Conservation (phyloP, 1,140 invertebrate species). For the Drosophila rhopaloa region DNA sequence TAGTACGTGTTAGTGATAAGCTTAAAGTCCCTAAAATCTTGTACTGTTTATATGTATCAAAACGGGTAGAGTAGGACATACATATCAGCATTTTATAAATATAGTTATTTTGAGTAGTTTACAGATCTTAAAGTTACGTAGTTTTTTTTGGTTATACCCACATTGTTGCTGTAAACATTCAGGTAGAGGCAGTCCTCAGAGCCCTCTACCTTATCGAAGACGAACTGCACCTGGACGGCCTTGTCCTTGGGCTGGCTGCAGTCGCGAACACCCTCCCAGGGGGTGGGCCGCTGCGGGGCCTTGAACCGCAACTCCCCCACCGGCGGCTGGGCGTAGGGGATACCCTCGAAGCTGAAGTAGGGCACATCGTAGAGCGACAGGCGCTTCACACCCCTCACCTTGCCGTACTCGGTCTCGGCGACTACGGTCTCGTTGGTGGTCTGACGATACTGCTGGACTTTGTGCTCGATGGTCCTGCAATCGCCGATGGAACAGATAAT, state of each 20-base stretch:
- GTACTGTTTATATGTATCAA: too few species aligned
- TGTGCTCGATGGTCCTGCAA: slow-evolving; percentile 77
- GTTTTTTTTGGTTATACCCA: slow-evolving; percentile 66
- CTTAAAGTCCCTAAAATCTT: too few species aligned
- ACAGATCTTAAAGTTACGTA: too few species aligned
- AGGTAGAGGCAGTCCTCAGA: slow-evolving; percentile 90
- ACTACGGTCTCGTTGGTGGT: slow-evolving; percentile 73
- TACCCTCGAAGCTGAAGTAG: slow-evolving; percentile 85
- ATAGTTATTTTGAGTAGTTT: too few species aligned
- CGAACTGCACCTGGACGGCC: slow-evolving; percentile 79
- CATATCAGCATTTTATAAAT: too few species aligned
- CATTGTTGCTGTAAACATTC: slow-evolving; percentile 89
- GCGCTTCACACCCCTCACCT: slow-evolving; percentile 72
- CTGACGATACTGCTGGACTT: slow-evolving; percentile 73
- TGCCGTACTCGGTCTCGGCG: slow-evolving; percentile 74
- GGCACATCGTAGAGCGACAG: slow-evolving; percentile 67
- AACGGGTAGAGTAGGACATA: too few species aligned
- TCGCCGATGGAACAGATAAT: slow-evolving; percentile 33
- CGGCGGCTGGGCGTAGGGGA: slow-evolving; percentile 87
- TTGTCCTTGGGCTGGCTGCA: slow-evolving; percentile 82
- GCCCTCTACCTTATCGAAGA: slow-evolving; percentile 78
- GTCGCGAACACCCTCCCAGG: slow-evolving; percentile 72
- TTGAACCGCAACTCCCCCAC: slow-evolving; percentile 85
- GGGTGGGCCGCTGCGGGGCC: slow-evolving; percentile 85
- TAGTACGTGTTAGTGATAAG: too few species aligned